phyloP scores from a whole-genome alignment of 2,113 vertebrate species.

The Psophia crepitans region DNA sequence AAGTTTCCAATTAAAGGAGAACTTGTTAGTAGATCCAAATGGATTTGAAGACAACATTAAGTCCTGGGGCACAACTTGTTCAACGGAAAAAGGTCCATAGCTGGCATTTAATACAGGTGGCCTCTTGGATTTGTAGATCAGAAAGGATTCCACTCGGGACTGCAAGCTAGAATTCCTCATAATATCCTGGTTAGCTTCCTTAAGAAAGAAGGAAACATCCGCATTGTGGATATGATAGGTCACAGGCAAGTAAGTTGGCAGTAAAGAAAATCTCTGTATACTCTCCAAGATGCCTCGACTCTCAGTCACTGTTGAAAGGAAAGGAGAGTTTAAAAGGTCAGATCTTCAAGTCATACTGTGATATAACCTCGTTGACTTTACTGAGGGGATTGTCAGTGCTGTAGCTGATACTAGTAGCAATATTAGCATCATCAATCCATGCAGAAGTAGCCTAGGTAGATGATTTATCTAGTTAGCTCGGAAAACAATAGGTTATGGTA shows the following conservation, averaged over 20 bases:
- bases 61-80: slow-evolving; percentile 79
- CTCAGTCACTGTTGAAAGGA: slow-evolving; percentile 78
- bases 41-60: slow-evolving; percentile 76
- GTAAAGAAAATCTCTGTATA: slow-evolving; percentile 77
- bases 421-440: background rate
- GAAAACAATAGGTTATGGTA: background rate
- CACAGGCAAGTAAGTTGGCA: slow-evolving; percentile 86
- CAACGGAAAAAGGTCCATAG: slow-evolving; percentile 79
- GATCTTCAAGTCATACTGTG: background rate
- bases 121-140: slow-evolving; percentile 79
- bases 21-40: slow-evolving; percentile 71
- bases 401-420: background rate
- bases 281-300: slow-evolving; percentile 82
- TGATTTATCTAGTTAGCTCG: background rate
- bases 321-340: slow-evolving; percentile 31
- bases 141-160: slow-evolving; percentile 87
- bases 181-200: slow-evolving; percentile 91
- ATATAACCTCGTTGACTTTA: background rate
- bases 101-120: slow-evolving; percentile 82
- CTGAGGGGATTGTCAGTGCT: background rate
- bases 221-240: slow-evolving; percentile 83
- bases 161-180: slow-evolving; percentile 93
- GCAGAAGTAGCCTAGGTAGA: background rate
- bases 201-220: slow-evolving; percentile 83
- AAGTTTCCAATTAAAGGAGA: slow-evolving; percentile 85